Conservation (phyloP, 2,797 vertebrate species). For the Hippopotamyrus pictus region DNA sequence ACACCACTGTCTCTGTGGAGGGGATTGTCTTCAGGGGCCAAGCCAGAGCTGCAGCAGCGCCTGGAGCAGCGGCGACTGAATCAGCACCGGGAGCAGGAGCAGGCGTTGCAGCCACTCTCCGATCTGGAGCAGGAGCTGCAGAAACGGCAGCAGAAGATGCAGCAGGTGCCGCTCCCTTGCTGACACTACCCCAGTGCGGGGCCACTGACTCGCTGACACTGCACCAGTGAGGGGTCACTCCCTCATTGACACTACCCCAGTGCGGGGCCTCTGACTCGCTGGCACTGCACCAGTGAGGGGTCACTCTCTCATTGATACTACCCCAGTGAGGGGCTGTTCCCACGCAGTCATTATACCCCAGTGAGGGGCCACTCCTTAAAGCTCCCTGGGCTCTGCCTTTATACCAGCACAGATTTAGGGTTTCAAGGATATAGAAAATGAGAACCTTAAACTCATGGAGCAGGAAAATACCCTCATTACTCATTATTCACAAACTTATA, state of each 20-base stretch:
- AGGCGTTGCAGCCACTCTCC: slow-evolving; percentile 51
- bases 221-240: too few species aligned
- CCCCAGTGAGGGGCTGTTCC: not conserved
- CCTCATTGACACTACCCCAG: not conserved
- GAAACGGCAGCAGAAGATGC: slow-evolving; percentile 64
- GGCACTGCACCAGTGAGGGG: not conserved
- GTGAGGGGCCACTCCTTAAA: not conserved
- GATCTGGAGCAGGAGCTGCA: slow-evolving; percentile 70
- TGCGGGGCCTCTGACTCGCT: not conserved
- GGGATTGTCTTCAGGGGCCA: slow-evolving; percentile 62
- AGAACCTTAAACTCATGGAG: not conserved
- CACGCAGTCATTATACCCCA: too few species aligned
- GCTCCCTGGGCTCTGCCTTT: not conserved
- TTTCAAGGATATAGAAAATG: not conserved
- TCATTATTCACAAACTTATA: not conserved
- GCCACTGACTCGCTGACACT: not conserved
- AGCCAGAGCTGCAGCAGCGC: slow-evolving; percentile 62
- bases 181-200: not conserved
- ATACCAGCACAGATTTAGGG: not conserved
- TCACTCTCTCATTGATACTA: not conserved
- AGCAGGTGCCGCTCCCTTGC: slow-evolving; percentile 48
- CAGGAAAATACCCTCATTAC: not conserved
- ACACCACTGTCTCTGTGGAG: slow-evolving; percentile 37
- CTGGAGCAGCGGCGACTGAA: slow-evolving; percentile 62
- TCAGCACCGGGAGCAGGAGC: slow-evolving; percentile 59